Evolutionary conservation across 2,888 invertebrate genomes (phyloP).

Genomic region (Ophonus ardosiacus): DNA sequence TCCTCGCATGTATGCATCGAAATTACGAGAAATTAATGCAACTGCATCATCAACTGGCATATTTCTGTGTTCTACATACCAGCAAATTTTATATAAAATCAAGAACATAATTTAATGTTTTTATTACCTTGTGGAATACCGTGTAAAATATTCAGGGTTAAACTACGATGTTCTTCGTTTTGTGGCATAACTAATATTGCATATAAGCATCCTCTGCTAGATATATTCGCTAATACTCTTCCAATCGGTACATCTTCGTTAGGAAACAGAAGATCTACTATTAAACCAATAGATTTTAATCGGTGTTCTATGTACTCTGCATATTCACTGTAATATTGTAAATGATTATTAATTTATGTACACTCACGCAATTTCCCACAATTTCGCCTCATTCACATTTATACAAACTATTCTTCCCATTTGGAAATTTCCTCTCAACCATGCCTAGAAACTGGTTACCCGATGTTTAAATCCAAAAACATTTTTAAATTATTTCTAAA

Average conservation of each 20-base stretch:
- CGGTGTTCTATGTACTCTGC: conserved; percentile 92
- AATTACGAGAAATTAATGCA: conserved; percentile 85
- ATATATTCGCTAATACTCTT: conserved; percentile 90
- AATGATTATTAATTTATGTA: background rate
- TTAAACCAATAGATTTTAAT: conserved; percentile 86
- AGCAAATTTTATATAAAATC: background rate
- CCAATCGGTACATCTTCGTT: conserved; percentile 91
- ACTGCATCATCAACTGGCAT: conserved; percentile 97
- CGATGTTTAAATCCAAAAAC: no score
- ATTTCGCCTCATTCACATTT: no score
- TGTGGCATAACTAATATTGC: conserved; percentile 91
- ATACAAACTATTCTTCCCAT: no score
- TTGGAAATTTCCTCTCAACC: no score
- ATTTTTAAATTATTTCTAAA: no score
- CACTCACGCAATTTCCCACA: background rate
- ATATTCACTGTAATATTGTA: conserved; percentile 81
- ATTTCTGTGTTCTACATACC: conserved; percentile 89
- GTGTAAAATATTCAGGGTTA: conserved; percentile 94
- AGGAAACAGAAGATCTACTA: conserved; percentile 93
- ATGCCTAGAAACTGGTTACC: no score
- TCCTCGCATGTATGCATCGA: conserved; percentile 80
- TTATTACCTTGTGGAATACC: conserved; percentile 90
- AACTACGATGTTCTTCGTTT: conserved; percentile 90
- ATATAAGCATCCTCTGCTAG: conserved; percentile 92
- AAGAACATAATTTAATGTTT: background rate